Evolutionary conservation across 2,113 vertebrate genomes (phyloP).

Genomic region (Hirundichthys speculiger): DNA sequence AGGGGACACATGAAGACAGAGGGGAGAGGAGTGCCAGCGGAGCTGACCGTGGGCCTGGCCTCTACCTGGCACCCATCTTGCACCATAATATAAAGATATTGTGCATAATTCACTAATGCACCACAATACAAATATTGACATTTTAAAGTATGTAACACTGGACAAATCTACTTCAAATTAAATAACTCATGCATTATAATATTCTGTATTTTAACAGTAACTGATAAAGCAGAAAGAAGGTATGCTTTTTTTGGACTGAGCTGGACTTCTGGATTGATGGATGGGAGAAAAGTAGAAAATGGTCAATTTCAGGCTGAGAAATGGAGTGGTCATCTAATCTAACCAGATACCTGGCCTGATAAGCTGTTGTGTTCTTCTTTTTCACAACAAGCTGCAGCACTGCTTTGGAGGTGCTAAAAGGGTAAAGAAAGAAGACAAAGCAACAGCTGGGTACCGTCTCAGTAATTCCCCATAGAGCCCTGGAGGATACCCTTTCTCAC

Average conservation of each 20-base stretch:
- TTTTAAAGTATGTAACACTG: background rate
- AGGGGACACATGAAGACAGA: constrained; percentile 65
- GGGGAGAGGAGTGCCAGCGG: constrained; percentile 48
- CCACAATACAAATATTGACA: background rate
- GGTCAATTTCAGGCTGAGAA: constrained; percentile 80
- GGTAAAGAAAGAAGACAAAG: constrained; percentile 77
- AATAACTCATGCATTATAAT: too few species aligned
- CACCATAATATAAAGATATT: constrained; percentile 31
- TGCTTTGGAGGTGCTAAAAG: constrained; percentile 80
- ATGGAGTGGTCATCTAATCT: constrained; percentile 77
- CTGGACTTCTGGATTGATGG: constrained; percentile 58
- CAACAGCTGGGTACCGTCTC: constrained; percentile 83
- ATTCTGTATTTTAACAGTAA: background rate
- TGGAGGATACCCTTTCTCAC: constrained; percentile 72
- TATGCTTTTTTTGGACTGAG: constrained; percentile 45
- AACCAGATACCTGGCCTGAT: constrained; percentile 78
- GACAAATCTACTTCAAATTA: background rate
- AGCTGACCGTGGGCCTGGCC: constrained; percentile 41
- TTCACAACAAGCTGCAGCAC: constrained; percentile 72
- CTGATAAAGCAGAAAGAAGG: constrained; percentile 3
- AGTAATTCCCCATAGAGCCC: constrained; percentile 76
- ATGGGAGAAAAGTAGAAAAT: constrained; percentile 74
- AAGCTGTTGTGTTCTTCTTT: constrained; percentile 59
- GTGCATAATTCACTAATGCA: too few species aligned
- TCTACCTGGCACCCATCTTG: constrained; percentile 35